Conservation (phyloP, 2,797 vertebrate genomes). For the Potorous gilbertii region DNA sequence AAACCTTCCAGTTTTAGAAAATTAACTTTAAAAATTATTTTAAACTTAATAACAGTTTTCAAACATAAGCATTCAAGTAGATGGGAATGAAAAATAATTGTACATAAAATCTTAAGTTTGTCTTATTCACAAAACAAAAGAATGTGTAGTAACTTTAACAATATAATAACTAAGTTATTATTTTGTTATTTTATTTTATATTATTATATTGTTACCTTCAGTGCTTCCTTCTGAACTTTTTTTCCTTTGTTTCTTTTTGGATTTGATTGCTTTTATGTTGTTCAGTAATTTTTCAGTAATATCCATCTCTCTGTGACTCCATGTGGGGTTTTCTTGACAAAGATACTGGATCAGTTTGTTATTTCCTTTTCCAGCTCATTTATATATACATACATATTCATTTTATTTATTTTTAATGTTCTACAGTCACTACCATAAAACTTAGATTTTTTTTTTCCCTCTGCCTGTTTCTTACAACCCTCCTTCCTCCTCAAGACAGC, state of each 20-base stretch:
- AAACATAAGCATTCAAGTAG: neutral
- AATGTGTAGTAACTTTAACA: neutral
- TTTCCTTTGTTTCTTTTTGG: neutral
- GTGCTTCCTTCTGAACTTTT: neutral
- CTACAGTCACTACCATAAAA: no score
- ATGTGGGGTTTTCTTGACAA: neutral
- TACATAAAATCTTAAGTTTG: neutral
- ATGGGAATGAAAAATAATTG: neutral
- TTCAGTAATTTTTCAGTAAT: neutral
- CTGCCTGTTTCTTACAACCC: no score
- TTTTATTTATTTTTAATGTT: no score
- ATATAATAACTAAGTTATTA: neutral
- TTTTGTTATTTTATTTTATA: no score
- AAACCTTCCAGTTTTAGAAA: neutral
- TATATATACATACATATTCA: no score
- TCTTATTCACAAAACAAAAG: neutral
- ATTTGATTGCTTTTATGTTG: neutral
- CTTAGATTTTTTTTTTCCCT: no score
- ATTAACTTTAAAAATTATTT: neutral
- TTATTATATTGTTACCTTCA: neutral
- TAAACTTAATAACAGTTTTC: neutral
- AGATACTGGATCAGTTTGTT: neutral
- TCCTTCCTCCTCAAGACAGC: no score
- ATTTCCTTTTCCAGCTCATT: neutral
- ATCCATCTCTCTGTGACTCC: neutral